Conservation (phyloP, 2,113 vertebrate genomes). For the Eulemur macaco region DNA sequence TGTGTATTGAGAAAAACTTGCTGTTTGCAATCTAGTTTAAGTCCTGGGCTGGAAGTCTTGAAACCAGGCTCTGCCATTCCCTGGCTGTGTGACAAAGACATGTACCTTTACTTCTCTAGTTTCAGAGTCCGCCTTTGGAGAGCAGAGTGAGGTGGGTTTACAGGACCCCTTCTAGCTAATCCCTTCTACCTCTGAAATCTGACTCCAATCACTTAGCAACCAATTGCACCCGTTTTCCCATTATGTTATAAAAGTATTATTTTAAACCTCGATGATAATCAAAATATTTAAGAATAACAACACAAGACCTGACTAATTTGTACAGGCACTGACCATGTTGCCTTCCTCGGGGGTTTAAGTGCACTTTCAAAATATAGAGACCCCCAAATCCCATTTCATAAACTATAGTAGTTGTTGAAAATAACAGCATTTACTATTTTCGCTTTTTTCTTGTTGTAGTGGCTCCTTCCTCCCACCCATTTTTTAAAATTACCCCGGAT, state of each 20-base stretch:
- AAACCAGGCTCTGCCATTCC: not conserved
- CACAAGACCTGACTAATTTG: not conserved
- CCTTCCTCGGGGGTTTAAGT: not conserved
- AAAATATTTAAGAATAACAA: slow-evolving; percentile 13
- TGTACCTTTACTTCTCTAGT: not conserved
- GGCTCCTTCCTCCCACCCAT: not conserved
- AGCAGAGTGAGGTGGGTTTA: not conserved
- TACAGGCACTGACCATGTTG: not conserved
- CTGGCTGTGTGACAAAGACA: not conserved
- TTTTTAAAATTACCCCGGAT: not conserved
- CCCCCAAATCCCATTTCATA: not conserved
- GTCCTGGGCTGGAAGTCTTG: not conserved
- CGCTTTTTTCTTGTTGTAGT: not conserved
- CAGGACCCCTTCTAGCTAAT: not conserved
- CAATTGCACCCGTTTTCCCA: not conserved
- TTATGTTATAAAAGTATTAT: not conserved
- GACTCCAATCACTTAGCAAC: not conserved
- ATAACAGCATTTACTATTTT: not conserved
- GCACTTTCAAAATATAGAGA: not conserved
- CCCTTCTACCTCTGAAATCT: not conserved
- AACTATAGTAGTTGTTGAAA: not conserved
- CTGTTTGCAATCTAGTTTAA: not conserved
- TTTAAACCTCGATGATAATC: slow-evolving; percentile 2
- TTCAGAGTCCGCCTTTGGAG: not conserved
- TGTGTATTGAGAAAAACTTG: not conserved